Evolutionary conservation across 92 coral and sea anemone species (phyloP), one percentile per base, ranked within the genome.

Genomic region (Chrysogorgia sp.): DNA sequence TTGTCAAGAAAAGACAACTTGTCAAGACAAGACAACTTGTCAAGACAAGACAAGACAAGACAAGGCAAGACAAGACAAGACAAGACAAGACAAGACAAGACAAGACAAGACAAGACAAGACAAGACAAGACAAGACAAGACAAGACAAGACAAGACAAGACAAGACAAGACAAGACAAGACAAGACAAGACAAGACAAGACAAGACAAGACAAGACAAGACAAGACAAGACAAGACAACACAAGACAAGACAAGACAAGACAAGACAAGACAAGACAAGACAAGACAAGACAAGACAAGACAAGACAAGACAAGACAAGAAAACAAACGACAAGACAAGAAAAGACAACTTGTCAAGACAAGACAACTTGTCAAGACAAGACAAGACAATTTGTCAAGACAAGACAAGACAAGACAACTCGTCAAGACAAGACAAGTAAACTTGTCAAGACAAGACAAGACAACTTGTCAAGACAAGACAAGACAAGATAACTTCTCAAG

Each of bases 101-200:
- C 34, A 60, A 13, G 66, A 60, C 34, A 60, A 13, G 66, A 60
- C 34, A 60, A 13, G 66, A 60, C 34, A 60, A 13, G 66, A 60
- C 34, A 60, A 13, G 66, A 60, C 34, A 60, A 13, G 66, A 60
- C 34, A 60, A 13, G 66, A 60, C 34, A 60, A 13, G 66, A 60
- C 34, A 60, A 20, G 66, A 60, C 34, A 60, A 20, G 66, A 60
- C 34, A 60, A 20, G 66, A 60, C 34, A 60, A 20, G 66, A 60
- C 28, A 67, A 13, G 75, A 37, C 75, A 33, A 20, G 75, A 67
- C 56, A 67, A 7, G 75, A 67, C 75, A 67, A 20, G 75, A 40
- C 75, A 67, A 20, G 75, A 40, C 75, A 67, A 20, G 75, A 45
- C 55, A 69, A 23, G 58, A 26, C 66, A 29, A 13, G 66, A 26